These are phyloP conservation scores for Mustela erminea DNA, from an alignment of 2,797 vertebrate genomes.

Conservation along the genomic window DNA sequence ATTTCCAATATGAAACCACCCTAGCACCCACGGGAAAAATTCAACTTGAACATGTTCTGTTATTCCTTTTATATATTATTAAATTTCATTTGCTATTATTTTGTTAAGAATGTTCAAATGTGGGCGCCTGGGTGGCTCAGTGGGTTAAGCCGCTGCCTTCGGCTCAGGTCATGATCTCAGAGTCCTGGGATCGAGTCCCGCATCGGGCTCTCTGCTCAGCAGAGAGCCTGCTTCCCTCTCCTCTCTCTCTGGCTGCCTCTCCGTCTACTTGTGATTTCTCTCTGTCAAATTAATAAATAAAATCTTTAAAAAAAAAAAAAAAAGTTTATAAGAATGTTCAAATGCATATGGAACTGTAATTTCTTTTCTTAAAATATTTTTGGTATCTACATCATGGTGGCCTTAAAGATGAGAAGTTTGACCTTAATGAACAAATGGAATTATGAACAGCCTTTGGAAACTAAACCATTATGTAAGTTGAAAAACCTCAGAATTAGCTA, in stretches of 20 bases:
- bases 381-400: neutral
- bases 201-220: too few relatives aligned
- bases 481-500: slow-evolving; percentile 43
- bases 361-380: slow-evolving; percentile 36
- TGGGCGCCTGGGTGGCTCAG: too few relatives aligned
- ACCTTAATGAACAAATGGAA: slow-evolving; percentile 24
- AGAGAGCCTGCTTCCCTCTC: too few relatives aligned
- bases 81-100: slow-evolving; percentile 35
- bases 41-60: neutral
- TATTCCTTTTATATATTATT: neutral
- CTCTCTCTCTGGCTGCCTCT: too few relatives aligned
- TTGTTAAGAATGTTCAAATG: slow-evolving; percentile 40
- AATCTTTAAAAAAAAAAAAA: too few relatives aligned
- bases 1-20: slow-evolving; percentile 46
- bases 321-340: slow-evolving; percentile 56
- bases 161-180: too few relatives aligned
- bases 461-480: neutral
- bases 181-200: too few relatives aligned
- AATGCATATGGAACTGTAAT: neutral
- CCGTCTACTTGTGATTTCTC: too few relatives aligned
- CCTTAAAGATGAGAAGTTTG: slow-evolving; percentile 23
- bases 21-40: slow-evolving; percentile 14
- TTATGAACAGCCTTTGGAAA: slow-evolving; percentile 26
- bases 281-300: too few relatives aligned
- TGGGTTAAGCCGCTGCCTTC: too few relatives aligned